Base-by-base conservation (phyloP, 2,113 vertebrate genomes). In the Dasyurus viverrinus region DNA sequence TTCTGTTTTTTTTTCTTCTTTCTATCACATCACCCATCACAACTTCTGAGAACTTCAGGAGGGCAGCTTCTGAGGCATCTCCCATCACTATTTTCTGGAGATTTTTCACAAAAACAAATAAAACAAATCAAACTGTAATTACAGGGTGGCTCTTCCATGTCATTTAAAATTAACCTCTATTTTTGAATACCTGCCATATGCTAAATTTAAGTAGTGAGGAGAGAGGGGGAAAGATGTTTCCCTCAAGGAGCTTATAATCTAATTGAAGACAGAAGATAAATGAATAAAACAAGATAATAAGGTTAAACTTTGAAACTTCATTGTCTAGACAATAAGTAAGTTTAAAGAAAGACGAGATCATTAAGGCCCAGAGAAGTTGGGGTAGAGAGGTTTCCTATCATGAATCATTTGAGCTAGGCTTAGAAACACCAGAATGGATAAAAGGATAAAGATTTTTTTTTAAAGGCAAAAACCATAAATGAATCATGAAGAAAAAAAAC, bases 1-100 rank as follows among this genome's bases (percentile, higher is more conserved):
- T 99, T 60, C 6, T 98, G 96, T 99, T 98, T 96, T 12, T 98
- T 2, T 96, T 97, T 91, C 99, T 98, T 0, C 98, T 98, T 53
- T 95, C 97, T 98, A 99, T 99, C 23, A 99, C 98, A 0, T 99
- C 97, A 3, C 98, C 99, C 96, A 98, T 91, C 93, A 98, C 91
- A 46, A 99, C 98, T 96, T 99, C 98, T 0, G 99, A 98, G 90
- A 99, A 99, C 76, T 99, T 99, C 96, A 99, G 95, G 92, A 99
- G 98, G 92, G 99, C 99, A 46, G 98, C 98, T 98, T 99, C 99
- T 19, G 99, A 99, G 92, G 99, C 99, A 53, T 99, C 99, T n/a
- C 99, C 99, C 25, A 98, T 98, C 90, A 99, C 99, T 0, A 97
- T 91, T 98, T 98, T 98, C 99, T 99, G 97, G 1, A 76, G 36